Base-by-base conservation (phyloP, 2,797 vertebrate species). In the Gymnopithys bicolor region DNA sequence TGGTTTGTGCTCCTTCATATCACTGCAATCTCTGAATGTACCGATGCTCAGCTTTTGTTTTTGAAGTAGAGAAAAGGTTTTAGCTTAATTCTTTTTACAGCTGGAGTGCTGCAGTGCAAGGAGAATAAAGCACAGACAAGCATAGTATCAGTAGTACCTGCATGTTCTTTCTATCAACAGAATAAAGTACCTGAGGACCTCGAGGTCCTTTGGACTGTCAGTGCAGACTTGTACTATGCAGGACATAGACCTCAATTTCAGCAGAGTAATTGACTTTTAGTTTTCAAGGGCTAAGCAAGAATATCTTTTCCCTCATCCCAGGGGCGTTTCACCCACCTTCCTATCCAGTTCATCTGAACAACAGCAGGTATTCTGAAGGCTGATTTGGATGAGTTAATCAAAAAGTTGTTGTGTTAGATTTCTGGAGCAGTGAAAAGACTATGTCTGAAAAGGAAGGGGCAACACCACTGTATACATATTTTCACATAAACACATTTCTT, bases 171-270 rank as follows among this genome's bases (percentile, higher is more conserved):
- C 77, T 66, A 4, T 62, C 39, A 55, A 10, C 1, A 2, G 13
- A 73, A 28, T 25, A 21, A 64, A 68, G 17, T 48, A 28, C 22
- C 37, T 24, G 46, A 84, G 39, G 28, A 64, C 55, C 55, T 69
- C 1, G 0, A 22, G 41, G 46, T 84, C 66, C 33, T 49, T 75
- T 69, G 62, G 69, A 41, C n/a, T 80, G 5, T 49, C 53, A 35
- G 9, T 23, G 39, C 51, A 75, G 46, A 51, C 6, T 74, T 32
- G 22, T 0, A 4, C 25, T 12, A 5, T 9, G 8, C 0, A 3
- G 45, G 60, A 66, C 52, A 19, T 4, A 82, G 52, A 62, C 39
- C 35, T 92, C 43, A 58, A 25, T 84, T 84, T 62, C 56, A 69
- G 27, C 53, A 62, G 27, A 45, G 23, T 68, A 53, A 68, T 23